phyloP scores from a whole-genome alignment of 2,113 vertebrate species.

The Corythaeola cristata region DNA sequence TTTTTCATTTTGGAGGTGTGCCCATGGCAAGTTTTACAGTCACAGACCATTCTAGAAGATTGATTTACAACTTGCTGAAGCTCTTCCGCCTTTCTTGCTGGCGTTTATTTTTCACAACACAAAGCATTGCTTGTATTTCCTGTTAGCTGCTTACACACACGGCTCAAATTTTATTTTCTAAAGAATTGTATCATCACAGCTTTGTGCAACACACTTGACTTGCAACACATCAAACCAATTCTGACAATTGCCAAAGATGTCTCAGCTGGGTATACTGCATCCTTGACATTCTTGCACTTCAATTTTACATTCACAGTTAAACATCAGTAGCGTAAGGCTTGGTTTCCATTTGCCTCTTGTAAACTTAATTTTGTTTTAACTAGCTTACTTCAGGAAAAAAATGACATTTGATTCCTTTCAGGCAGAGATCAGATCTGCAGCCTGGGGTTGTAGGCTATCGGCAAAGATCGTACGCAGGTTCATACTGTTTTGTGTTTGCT shows the following conservation, averaged over 20 bases:
- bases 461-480: not conserved
- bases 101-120: not conserved
- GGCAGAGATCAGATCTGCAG: not conserved
- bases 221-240: not conserved
- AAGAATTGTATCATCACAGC: not conserved
- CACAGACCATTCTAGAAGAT: not conserved
- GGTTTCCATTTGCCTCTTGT: not conserved
- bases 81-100: not conserved
- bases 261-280: not conserved
- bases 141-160: not conserved
- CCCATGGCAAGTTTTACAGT: not conserved
- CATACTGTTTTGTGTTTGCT: accelerated
- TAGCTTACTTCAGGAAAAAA: not conserved
- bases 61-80: not conserved
- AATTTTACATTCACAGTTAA: not conserved
- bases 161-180: not conserved
- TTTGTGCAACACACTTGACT: slow-evolving; percentile 4
- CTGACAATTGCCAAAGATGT: not conserved
- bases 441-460: not conserved
- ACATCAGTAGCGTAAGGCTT: not conserved
- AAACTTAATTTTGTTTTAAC: not conserved
- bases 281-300: not conserved
- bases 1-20: not conserved
- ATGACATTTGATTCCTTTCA: not conserved
- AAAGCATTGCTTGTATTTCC: not conserved